Evolutionary conservation across 2,797 vertebrate genomes (phyloP).

Genomic region (Epinephelus awoara): DNA sequence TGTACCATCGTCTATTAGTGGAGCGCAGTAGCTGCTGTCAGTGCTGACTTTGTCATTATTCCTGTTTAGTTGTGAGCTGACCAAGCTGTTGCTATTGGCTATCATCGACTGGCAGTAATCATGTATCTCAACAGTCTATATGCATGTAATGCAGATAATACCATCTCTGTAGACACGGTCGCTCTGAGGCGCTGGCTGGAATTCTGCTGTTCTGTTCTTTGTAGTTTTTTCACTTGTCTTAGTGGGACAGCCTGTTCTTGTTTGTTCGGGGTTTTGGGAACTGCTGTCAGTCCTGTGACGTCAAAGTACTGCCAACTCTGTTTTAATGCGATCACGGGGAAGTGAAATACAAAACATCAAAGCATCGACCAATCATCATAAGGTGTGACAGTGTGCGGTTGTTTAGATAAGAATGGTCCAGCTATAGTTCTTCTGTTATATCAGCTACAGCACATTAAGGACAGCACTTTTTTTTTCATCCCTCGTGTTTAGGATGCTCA

Average conservation of each 20-base stretch:
- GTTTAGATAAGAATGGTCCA: neutral
- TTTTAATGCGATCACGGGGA: conserved; percentile 23
- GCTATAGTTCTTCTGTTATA: neutral
- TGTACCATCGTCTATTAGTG: neutral
- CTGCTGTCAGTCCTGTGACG: conserved; percentile 34
- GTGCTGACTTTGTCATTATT: neutral
- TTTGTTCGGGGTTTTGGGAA: conserved; percentile 39
- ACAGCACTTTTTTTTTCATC: neutral
- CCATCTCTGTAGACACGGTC: neutral
- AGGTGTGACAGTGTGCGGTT: neutral
- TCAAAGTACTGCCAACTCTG: conserved; percentile 31
- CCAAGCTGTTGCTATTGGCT: conserved; percentile 6
- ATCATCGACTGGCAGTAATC: neutral
- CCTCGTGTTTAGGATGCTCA: no score
- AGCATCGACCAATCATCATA: conserved; percentile 13
- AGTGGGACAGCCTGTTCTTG: conserved; percentile 28
- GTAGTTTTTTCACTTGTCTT: conserved; percentile 19
- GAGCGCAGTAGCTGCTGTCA: neutral
- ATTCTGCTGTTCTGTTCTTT: conserved; percentile 21
- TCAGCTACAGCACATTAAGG: neutral
- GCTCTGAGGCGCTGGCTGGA: conserved; percentile 5
- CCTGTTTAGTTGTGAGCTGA: neutral
- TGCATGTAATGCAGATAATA: conserved; percentile 24
- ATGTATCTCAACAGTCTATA: neutral
- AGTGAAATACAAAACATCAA: conserved; percentile 21